phyloP scores from a whole-genome alignment of 2,113 vertebrate genomes.

The Ctenomys sociabilis region DNA sequence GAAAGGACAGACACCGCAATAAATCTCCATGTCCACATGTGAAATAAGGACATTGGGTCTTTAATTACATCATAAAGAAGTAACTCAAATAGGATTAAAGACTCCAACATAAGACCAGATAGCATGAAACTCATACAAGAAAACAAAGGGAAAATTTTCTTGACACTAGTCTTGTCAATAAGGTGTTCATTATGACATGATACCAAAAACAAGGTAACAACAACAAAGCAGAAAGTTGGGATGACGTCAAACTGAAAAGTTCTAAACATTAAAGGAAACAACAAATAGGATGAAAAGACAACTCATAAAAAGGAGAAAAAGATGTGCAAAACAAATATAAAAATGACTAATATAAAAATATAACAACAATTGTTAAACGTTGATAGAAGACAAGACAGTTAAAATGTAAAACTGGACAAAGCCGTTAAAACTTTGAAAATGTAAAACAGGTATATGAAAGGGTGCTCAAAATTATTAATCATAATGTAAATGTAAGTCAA shows the following conservation, averaged over 20 bases:
- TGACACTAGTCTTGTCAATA: background rate
- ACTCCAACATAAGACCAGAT: background rate
- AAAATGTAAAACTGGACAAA: background rate
- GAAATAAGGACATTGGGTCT: too few species aligned
- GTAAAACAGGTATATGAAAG: background rate
- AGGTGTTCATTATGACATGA: background rate
- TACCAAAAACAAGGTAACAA: background rate
- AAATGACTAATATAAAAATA: background rate
- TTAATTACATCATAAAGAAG: background rate
- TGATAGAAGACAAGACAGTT: background rate
- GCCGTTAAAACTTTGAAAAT: background rate
- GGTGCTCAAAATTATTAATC: too few species aligned
- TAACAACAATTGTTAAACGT: background rate
- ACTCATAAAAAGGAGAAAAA: too few species aligned
- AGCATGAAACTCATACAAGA: background rate
- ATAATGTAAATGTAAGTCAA: too few species aligned
- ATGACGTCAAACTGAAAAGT: background rate
- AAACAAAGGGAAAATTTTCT: background rate
- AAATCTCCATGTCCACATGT: background rate
- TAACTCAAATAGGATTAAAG: background rate
- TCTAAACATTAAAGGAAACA: background rate
- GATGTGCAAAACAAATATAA: background rate
- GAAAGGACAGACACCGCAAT: background rate
- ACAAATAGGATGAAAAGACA: background rate
- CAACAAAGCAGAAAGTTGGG: background rate